Evolutionary conservation across 2,797 vertebrate species (phyloP).

Genomic region (Neomorphus geoffroyi): DNA sequence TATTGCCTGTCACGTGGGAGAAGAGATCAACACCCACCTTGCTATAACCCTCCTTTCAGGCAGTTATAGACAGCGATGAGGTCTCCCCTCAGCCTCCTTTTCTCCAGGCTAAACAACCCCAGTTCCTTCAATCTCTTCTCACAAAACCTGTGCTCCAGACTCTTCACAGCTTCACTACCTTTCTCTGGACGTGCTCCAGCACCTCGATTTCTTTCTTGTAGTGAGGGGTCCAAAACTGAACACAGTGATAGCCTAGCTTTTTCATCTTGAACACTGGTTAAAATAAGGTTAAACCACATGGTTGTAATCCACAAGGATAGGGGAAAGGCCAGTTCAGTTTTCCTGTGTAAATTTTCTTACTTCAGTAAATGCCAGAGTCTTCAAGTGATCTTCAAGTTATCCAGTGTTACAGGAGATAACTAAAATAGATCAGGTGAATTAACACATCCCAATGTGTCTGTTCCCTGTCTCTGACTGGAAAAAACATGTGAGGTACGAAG

Average conservation of each 20-base stretch:
- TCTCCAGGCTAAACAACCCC: too few species aligned
- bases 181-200: too few species aligned
- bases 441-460: not conserved
- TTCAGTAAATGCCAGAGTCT: not conserved
- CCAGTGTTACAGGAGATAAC: not conserved
- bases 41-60: too few species aligned
- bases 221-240: too few species aligned
- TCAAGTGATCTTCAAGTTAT: not conserved
- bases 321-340: not conserved
- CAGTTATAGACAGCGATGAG: too few species aligned
- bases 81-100: too few species aligned
- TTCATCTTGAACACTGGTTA: not conserved
- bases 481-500: not conserved
- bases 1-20: too few species aligned
- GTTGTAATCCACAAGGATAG: not conserved
- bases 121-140: too few species aligned
- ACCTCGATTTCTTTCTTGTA: too few species aligned
- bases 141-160: too few species aligned
- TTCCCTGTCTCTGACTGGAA: not conserved
- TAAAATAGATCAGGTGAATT: not conserved
- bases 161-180: too few species aligned
- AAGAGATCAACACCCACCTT: too few species aligned
- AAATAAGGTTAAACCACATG: not conserved
- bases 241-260: not conserved
- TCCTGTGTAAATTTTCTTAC: not conserved